Evolutionary conservation across 2,113 vertebrate genomes (phyloP), one percentile per base, ranked within the genome.

Genomic region (Microtus oregoni): DNA sequence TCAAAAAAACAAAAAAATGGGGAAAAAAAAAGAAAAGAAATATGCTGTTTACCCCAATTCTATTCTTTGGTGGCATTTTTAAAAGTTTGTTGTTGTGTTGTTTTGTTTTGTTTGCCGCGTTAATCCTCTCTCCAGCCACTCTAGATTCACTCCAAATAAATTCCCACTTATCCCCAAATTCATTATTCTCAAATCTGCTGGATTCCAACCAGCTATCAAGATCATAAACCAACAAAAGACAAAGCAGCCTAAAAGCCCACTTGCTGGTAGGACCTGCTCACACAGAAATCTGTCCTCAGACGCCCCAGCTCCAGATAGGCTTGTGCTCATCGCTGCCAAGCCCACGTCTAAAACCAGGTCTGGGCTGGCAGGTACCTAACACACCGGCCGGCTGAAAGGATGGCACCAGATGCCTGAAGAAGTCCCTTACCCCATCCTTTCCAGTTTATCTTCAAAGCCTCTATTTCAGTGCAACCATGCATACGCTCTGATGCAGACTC

Each of bases 161-260:
- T 81, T 26, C 44, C 58, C 32, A 76, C 14, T 90, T 35, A 61
- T 2, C 76, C 24, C 70, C 73, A 89, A 67, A 55, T 47, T 82
- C 35, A 91, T 63, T 79, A 19, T 77, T 90, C 73, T 61, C 47
- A 89, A 83, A n/a, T 61, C 61, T 88, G 73, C 79, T 86, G n/a
- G 72, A 93, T 52, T 94, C 58, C 75, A 96, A 88, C 9, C 86
- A 22, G 35, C 44, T 78, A 44, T 83, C 63, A 89, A 93, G 65
- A 92, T 93, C n/a, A 90, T 12, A 86, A 91, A 55, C 58, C 41
- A 90, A 70, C 81, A 65, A 90, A 15, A 15, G n/a, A 96, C 52
- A 17, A 90, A 91, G 89, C 32, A 63, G 47, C 83, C 76, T 94
- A 75, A 38, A 90, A 89, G 63, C 83, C 86, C 22, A 91, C 32